Base-by-base conservation (phyloP, 2,113 vertebrate species). In the Gadus chalcogrammus region DNA sequence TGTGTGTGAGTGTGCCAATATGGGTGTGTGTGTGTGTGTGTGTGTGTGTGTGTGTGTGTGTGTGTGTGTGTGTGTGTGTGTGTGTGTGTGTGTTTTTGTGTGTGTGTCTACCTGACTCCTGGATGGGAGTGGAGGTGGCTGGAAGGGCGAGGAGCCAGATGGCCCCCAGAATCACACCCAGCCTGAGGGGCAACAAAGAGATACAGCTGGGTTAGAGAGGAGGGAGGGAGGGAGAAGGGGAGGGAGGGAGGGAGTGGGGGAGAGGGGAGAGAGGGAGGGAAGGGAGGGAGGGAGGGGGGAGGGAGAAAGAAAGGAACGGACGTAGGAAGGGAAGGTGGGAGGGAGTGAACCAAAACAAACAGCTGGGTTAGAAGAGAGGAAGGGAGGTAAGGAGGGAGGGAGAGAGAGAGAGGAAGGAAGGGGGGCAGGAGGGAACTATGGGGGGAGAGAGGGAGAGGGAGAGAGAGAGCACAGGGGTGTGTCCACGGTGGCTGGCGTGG, bases 141-240 rank as follows among this genome's bases (percentile, higher is more conserved):
- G 79, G 84, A 67, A 82, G 78, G 76, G 79, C 53, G 38, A 91
- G 85, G 58, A 89, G 75, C 75, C 86, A 89, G 80, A 91, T 73
- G 85, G 81, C 48, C 20, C 68, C 75, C 89, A 91, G 89, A 77
- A 90, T 84, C 73, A 78, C 61, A 63, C 77, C 79, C 83, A 79
- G 79, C 76, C 91, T 92, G 81, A 53, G 73, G 75, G 55, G 13
- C 17, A n/a, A 58, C 55, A n/a, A 17, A 58, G 55, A n/a, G 55
- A 58, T 4, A n/a, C 15, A n/a, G 55, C 15, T 58, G 55, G 55
- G 55, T n/a, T 9, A 58, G 55, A n/a, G 55, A 17, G 15, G 55
- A 17, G 55, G 15, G n/a, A 3, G 55, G 6, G 55, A 16, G 13
- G 15, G 16, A 7, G 55, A 12, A 12, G 17, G 13, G 15, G 16